Conservation (phyloP, 2,113 vertebrate species). For the Lepidothrix coronata region DNA sequence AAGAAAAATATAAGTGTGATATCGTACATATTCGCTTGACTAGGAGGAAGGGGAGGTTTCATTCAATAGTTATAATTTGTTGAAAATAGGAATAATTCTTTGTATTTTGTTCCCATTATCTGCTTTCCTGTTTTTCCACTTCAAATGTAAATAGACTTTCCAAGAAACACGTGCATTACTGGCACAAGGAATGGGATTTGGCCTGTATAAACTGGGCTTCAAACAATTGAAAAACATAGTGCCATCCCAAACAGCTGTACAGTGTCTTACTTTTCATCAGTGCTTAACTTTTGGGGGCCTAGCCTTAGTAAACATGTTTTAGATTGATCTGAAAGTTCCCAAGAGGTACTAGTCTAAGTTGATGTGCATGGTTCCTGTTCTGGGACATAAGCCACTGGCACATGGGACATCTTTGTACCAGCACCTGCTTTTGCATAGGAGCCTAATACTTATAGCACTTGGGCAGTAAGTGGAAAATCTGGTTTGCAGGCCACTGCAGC, state of each 20-base stretch:
- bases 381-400: neutral
- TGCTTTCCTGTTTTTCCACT: neutral
- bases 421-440: neutral
- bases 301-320: neutral
- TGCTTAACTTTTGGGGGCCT: neutral
- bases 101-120: neutral
- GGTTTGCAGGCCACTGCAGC: neutral
- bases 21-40: fast-evolving
- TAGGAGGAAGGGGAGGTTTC: neutral
- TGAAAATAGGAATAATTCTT: neutral
- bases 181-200: neutral
- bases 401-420: neutral
- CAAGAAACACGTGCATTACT: neutral
- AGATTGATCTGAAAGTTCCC: neutral
- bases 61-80: neutral
- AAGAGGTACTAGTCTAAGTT: neutral
- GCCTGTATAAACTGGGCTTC: neutral
- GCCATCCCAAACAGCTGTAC: neutral
- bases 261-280: neutral
- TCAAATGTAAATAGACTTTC: neutral
- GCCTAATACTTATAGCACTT: neutral
- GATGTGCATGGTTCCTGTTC: neutral
- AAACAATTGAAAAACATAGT: neutral
- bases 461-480: neutral
- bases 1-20: neutral